Conservation (phyloP, 2,113 vertebrate species). For the Cyphomyrus discorhynchus region DNA sequence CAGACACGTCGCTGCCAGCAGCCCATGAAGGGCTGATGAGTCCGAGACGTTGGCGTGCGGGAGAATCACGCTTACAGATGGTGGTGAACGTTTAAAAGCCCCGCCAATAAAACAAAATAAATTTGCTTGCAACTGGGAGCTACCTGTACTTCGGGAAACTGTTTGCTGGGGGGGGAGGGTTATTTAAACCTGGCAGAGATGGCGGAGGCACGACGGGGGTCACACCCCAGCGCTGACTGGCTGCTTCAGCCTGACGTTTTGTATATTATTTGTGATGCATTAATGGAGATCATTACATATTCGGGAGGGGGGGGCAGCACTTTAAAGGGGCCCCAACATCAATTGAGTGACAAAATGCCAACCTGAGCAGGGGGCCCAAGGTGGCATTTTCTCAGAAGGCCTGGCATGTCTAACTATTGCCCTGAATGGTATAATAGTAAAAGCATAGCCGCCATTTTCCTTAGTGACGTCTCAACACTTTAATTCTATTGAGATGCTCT, state of each 20-base stretch:
- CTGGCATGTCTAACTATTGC: background rate
- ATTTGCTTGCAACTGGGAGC: background rate
- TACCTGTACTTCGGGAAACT: background rate
- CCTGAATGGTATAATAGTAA: background rate
- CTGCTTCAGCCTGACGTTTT: background rate
- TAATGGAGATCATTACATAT: background rate
- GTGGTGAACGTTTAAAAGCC: background rate
- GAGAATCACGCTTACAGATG: background rate
- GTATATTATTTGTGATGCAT: background rate
- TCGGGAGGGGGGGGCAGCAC: background rate
- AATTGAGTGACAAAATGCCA: background rate
- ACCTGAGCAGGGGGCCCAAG: background rate
- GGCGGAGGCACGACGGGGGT: background rate
- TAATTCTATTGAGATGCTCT: background rate
- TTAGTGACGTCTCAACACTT: background rate
- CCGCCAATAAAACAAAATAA: background rate
- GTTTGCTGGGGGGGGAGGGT: background rate
- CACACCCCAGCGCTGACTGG: background rate
- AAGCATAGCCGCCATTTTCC: background rate
- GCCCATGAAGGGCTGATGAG: background rate
- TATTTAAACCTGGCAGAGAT: background rate
- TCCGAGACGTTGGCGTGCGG: background rate
- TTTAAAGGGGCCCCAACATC: background rate
- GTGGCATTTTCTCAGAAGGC: background rate
- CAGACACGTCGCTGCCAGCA: background rate